A percentile compares a stretch with the other conserved stretches of the same genome.
These are phyloP conservation scores for Rhagoletis zephyria DNA, from an alignment of 1,140 invertebrate species.

Conservation along the genomic window DNA sequence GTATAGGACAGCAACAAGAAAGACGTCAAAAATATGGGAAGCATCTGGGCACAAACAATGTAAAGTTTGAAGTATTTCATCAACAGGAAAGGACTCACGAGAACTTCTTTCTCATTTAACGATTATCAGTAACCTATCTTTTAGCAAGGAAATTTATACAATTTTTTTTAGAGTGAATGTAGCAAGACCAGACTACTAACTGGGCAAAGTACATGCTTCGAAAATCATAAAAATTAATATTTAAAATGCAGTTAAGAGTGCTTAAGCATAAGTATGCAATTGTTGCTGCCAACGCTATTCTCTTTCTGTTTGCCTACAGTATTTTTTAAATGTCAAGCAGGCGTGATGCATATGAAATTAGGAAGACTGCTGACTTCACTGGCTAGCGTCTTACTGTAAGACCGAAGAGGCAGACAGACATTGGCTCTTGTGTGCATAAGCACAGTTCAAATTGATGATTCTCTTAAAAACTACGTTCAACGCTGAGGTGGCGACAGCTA, in stretches of 20 bases:
- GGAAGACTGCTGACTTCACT: not conserved
- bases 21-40: no score
- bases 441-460: not conserved
- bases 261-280: not conserved
- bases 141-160: no score
- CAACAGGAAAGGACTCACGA: no score
- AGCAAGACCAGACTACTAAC: not conserved
- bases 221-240: not conserved
- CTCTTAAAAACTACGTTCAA: not conserved
- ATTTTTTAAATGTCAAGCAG: conserved; percentile 4
- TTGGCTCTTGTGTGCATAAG: not conserved
- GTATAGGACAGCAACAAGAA: no score
- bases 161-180: no score
- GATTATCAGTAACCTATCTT: no score
- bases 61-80: no score
- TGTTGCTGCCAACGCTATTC: not conserved
- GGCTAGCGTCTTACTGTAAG: not conserved
- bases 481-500: conserved; percentile 4
- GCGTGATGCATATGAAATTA: not conserved
- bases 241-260: not conserved
- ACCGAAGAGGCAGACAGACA: no score
- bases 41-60: no score
- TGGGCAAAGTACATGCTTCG: not conserved
- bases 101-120: no score
- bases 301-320: not conserved